Base-by-base conservation (phyloP, 2,888 invertebrate species). In the Drosophila anceps region DNA sequence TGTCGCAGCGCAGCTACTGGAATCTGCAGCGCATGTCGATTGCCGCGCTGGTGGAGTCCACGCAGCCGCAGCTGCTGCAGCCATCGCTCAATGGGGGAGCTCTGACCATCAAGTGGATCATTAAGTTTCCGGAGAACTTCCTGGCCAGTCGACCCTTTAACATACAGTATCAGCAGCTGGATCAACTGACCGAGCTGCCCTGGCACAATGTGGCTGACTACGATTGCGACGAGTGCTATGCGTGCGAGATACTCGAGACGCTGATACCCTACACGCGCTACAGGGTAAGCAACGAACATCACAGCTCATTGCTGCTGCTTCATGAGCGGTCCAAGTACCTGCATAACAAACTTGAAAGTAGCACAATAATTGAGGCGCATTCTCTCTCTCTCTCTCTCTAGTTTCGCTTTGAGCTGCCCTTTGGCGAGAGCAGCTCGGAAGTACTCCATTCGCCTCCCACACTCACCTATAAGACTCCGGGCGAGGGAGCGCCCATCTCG, bases 241-340 rank as follows among this genome's bases (percentile, higher is more conserved):
- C 95, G 44, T 96, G 96, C 81, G 94, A 91, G 50, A 89, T 95
- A 31, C 95, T 98, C 10, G 95, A 96, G 77, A 95, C 96, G 80
- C 94, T 98, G 55, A 95, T 96, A 79, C 98, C 98, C 0, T 98
- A 97, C 91, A 97, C 98, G 0, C 97, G 96, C 91, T 98, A 98
- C 92, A 95, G 96, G 94, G 98, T 98, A 93, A 94, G 66, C n/a
- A n/a, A n/a, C n/a, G n/a, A n/a, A n/a, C n/a, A n/a, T n/a, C n/a
- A n/a, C n/a, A n/a, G n/a, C n/a, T n/a, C n/a, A n/a, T n/a, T n/a
- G n/a, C n/a, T n/a, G n/a, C n/a, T n/a, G n/a, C n/a, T n/a, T n/a
- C n/a, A n/a, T n/a, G n/a, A n/a, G n/a, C n/a, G n/a, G n/a, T n/a
- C n/a, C n/a, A n/a, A n/a, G n/a, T n/a, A n/a, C n/a, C n/a, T n/a